Percentiles rank a stretch among this genome's conserved stretches.
Conservation (phyloP, 2,888 invertebrate species). For the Megastigmus dorsalis region DNA sequence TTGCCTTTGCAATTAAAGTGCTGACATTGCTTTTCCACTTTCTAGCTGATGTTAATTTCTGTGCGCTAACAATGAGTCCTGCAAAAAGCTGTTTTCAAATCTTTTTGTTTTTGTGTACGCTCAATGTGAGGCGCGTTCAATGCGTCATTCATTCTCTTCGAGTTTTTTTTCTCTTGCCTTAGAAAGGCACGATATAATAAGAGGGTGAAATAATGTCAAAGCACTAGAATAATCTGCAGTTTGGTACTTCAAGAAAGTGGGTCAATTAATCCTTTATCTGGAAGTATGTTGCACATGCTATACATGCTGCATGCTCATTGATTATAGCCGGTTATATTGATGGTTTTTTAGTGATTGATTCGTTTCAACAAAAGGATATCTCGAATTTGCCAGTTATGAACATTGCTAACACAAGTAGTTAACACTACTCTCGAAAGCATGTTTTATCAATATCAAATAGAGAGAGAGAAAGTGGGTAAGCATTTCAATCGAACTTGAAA, state of each 20-base stretch:
- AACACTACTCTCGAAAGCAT: not conserved
- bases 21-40: too few species aligned
- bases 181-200: too few species aligned
- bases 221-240: conserved; percentile 36
- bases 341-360: not conserved
- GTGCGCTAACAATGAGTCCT: too few species aligned
- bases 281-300: not conserved
- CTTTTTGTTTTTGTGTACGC: too few species aligned
- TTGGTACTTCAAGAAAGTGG: conserved; percentile 46
- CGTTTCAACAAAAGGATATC: not conserved
- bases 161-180: too few species aligned
- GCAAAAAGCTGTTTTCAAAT: too few species aligned
- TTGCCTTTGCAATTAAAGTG: too few species aligned
- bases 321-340: conserved; percentile 3
- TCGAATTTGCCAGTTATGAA: not conserved
- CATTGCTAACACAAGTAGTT: not conserved
- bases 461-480: not conserved
- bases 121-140: too few species aligned
- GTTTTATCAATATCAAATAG: not conserved
- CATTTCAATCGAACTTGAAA: too few species aligned
- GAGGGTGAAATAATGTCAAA: conserved; percentile 25
- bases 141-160: too few species aligned
- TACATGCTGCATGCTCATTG: not conserved
- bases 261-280: conserved; percentile 53
- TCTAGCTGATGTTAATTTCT: too few species aligned